phyloP scores from a whole-genome alignment of 2,113 vertebrate genomes.

The Bostrychus sinensis region DNA sequence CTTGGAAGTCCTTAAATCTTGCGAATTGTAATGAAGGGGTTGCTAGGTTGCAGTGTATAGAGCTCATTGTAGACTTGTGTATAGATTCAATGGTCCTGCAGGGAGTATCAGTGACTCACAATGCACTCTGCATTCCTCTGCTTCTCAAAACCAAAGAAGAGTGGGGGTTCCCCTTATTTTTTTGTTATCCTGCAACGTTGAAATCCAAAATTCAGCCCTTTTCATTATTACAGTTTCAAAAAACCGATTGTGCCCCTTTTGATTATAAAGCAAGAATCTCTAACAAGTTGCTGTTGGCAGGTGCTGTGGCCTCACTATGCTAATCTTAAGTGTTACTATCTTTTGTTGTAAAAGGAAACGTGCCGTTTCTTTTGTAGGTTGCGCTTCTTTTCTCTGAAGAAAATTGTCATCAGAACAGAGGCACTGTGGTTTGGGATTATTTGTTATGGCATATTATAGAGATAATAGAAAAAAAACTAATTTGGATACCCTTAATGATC shows the following conservation, averaged over 20 bases:
- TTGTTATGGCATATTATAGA: no score
- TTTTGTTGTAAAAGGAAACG: slow-evolving; percentile 8
- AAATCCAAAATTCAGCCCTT: slow-evolving; percentile 26
- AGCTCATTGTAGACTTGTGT: slow-evolving; percentile 66
- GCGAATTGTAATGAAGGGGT: slow-evolving; percentile 72
- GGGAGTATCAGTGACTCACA: slow-evolving; percentile 64
- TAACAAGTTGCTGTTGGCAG: slow-evolving; percentile 31
- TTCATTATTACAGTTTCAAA: slow-evolving; percentile 28
- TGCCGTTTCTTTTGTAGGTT: slow-evolving; percentile 1
- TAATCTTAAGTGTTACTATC: slow-evolving; percentile 6
- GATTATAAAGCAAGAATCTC: not conserved
- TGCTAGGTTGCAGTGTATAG: slow-evolving; percentile 75
- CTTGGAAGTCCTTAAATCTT: slow-evolving; percentile 65
- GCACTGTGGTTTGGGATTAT: not conserved
- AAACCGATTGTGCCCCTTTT: slow-evolving; percentile 3
- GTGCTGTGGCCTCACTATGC: slow-evolving; percentile 8
- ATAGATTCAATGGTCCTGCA: slow-evolving; percentile 61
- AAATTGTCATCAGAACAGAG: not conserved
- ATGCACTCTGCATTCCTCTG: slow-evolving; percentile 62
- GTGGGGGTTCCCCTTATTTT: slow-evolving; percentile 35
- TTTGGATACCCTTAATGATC: no score
- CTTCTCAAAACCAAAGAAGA: slow-evolving; percentile 48
- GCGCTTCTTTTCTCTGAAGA: slow-evolving; percentile 1
- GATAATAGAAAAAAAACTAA: no score
- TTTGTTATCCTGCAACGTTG: slow-evolving; percentile 37